Evolutionary conservation across 2,888 invertebrate species (phyloP), one percentile per base, ranked within the genome.

Genomic region (Protodeltote pygarga): DNA sequence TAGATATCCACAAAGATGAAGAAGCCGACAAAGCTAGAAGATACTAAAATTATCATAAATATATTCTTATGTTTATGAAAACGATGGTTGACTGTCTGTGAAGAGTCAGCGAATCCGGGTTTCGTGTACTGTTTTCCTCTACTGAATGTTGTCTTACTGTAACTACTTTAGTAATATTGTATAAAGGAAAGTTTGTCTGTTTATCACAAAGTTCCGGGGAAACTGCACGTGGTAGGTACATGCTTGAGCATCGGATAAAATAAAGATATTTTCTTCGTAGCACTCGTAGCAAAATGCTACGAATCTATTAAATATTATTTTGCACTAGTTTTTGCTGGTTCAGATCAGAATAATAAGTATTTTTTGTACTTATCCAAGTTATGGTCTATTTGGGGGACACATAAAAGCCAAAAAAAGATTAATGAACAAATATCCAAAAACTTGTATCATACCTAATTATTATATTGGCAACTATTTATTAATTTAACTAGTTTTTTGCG

Each of bases 11-110:
- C 31, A 6, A 41, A 53, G 27, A 64, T 61, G 45, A 64, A 60
- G 41, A 45, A 35, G 45, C 67, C 48, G 53, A 57, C 64, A 64
- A 65, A 53, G 53, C 47, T 47, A 60, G 57, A 15, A 59, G 47
- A 41, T 49, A 64, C 51, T 60, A 59, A 71, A 62, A 71, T 74
- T 74, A 74, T 35, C 69, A 71, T 73, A 74, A 72, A 64, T 59
- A 66, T 63, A 65, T 64, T 60, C 53, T 66, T 65, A 65, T 53
- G 60, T 57, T 67, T 60, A 73, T 71, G 65, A 71, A 73, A 67
- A 69, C 67, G 55, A 68, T 64, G 35, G 47, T 28, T 49, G 39
- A 61, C 57, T 35, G 48, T 32, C 53, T 31, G 25, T 57, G 58
- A 50, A 49, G 54, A 65, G 49, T 65, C 66, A 65, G 65, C 66